These are phyloP conservation scores for Pseudonaja textilis DNA, from an alignment of 2,113 vertebrate genomes.

Conservation along the genomic window DNA sequence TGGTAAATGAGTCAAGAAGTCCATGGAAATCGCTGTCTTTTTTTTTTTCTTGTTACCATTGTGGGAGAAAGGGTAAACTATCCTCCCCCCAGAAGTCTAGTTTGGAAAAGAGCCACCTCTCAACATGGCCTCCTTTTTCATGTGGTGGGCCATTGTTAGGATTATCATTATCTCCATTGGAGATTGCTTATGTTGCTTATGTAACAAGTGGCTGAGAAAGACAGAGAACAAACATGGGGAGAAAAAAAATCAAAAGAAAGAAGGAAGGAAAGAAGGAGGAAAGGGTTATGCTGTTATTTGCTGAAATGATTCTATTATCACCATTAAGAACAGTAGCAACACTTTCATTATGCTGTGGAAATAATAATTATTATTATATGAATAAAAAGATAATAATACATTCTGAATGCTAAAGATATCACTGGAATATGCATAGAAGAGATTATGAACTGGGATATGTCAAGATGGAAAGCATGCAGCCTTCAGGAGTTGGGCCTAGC, in stretches of 20 bases:
- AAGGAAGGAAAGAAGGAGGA: neutral
- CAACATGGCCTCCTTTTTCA: slow-evolving; percentile 30
- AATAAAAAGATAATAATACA: neutral
- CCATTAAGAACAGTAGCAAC: neutral
- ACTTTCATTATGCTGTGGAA: neutral
- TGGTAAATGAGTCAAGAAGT: too few species aligned
- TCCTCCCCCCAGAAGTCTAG: slow-evolving; percentile 38
- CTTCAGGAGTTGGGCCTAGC: neutral
- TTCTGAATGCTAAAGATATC: neutral
- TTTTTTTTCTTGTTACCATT: slow-evolving; percentile 43
- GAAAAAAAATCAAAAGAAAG: slow-evolving; percentile 7
- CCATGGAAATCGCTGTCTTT: neutral
- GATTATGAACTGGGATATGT: neutral
- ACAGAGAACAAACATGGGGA: neutral
- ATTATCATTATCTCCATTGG: slow-evolving; percentile 48
- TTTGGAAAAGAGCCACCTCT: slow-evolving; percentile 46
- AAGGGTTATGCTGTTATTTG: neutral
- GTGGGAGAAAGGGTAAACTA: slow-evolving; percentile 56
- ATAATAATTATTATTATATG: too few species aligned
- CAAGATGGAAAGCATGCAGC: neutral
- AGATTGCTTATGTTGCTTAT: slow-evolving; percentile 21
- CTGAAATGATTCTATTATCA: slow-evolving; percentile 4
- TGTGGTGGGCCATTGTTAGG: slow-evolving; percentile 41
- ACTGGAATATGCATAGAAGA: neutral
- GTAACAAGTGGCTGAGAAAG: slow-evolving; percentile 7